A percentile compares a stretch with the other conserved stretches of the same genome.
Conservation (phyloP, 2,113 vertebrate genomes). For the Porphyrio hochstetteri region DNA sequence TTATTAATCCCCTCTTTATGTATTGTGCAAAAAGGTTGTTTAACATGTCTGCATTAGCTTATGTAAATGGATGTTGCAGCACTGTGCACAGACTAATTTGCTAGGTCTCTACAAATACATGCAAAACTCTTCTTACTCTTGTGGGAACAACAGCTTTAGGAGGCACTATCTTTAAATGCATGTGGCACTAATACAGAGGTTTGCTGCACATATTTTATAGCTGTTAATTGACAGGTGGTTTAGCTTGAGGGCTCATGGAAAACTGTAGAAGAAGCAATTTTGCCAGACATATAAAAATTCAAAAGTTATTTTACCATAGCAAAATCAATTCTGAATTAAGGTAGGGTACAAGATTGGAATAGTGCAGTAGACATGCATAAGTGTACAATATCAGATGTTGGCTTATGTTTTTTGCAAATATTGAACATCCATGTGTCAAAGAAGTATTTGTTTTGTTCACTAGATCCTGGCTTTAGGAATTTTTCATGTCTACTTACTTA, state of each 20-base stretch:
- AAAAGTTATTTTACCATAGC: neutral
- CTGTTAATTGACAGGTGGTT: neutral
- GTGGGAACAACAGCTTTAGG: neutral
- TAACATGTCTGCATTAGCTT: neutral
- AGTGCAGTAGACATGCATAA: neutral
- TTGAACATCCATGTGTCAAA: neutral
- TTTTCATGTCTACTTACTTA: neutral
- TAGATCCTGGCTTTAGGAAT: neutral
- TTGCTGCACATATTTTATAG: neutral
- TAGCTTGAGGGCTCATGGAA: neutral
- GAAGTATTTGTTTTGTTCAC: neutral
- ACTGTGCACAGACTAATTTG: neutral
- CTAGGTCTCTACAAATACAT: neutral
- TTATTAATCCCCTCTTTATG: neutral
- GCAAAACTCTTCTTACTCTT: neutral
- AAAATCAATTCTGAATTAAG: neutral
- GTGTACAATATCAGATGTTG: neutral
- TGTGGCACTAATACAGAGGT: neutral
- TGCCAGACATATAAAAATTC: neutral
- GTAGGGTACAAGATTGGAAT: neutral
- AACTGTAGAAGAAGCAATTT: neutral
- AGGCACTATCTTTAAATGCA: neutral
- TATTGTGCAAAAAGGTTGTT: neutral
- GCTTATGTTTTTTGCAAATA: neutral
- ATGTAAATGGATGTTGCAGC: neutral